Evolutionary conservation across 2,797 vertebrate species (phyloP), one percentile per base, ranked within the genome.

Genomic region (Alfaro cultratus): DNA sequence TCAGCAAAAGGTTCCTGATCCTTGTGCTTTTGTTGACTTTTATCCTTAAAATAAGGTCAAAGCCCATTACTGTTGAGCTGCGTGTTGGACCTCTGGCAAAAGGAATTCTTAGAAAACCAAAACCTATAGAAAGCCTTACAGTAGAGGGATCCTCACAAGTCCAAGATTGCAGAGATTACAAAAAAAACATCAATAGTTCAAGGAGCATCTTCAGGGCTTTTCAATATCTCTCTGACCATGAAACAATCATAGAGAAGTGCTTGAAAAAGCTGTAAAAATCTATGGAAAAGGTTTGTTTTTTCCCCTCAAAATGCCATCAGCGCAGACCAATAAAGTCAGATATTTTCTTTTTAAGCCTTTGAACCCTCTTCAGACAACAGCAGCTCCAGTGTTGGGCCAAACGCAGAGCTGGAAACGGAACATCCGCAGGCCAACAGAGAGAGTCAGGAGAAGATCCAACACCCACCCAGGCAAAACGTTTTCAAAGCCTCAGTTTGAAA

Each of bases 341-440:
- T 73, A 49, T 41, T 77, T 80, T 84, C 62, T 82, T 46, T 78
- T 75, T 34, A 62, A 62, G 60, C 75, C 74, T 84, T 79, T 88
- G 81, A 85, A 83, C 76, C 67, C 81, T 84, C 82, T 80, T 77
- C 70, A 73, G 29, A 76, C 47, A 79, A 77, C 78, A 74, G 7
- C 26, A 82, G 55, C 77, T 74, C 15, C 78, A 81, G 77, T 75
- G 75, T 75, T 60, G 8, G 73, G 68, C 80, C 79, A 82, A 86
- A 78, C 18, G 26, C 74, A 73, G 53, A 26, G 3, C 15, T 73
- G 45, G 73, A 83, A 80, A 76, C 43, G 62, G 57, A 34, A 36
- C 7, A 46, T 68, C 55, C 71, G 34, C 47, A 39, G 79, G 86
- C 87, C 83, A 85, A 72, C 62, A 74, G 57, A 60, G 53, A n/a